Conservation (phyloP, 2,797 vertebrate species). For the Argya squamiceps region DNA sequence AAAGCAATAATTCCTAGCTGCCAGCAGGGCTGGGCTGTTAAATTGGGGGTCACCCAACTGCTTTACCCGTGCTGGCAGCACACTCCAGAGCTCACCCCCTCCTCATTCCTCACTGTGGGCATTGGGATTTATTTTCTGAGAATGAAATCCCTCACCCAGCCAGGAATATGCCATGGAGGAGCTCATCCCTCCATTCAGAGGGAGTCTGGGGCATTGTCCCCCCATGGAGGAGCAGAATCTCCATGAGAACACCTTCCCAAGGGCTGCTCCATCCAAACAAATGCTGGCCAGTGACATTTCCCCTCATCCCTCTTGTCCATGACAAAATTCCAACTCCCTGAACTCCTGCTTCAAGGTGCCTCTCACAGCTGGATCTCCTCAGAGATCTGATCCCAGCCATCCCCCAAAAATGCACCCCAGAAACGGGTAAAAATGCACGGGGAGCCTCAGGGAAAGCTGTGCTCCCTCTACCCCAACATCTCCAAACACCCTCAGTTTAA, state of each 20-base stretch:
- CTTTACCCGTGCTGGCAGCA: neutral
- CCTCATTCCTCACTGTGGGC: neutral
- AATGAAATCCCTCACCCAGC: neutral
- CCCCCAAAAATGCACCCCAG: neutral
- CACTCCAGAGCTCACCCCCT: neutral
- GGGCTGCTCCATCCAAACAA: neutral
- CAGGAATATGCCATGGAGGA: neutral
- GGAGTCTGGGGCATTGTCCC: neutral
- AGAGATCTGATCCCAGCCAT: neutral
- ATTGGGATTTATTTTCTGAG: neutral
- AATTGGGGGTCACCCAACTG: neutral
- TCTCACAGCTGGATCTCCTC: neutral
- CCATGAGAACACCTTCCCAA: neutral
- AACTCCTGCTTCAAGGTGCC: neutral
- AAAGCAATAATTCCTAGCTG: neutral
- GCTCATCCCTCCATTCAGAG: fast-evolving
- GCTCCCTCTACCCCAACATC: fast-evolving
- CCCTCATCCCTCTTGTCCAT: fast-evolving
- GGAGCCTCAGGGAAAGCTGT: neutral
- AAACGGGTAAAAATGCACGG: fast-evolving
- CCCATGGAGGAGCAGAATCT: neutral
- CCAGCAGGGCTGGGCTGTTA: neutral
- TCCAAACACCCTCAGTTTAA: neutral
- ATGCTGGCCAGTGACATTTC: neutral
- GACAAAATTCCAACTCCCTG: neutral